Base-by-base conservation (phyloP, 2,888 invertebrate genomes). In the Lamellibrachia columna region DNA sequence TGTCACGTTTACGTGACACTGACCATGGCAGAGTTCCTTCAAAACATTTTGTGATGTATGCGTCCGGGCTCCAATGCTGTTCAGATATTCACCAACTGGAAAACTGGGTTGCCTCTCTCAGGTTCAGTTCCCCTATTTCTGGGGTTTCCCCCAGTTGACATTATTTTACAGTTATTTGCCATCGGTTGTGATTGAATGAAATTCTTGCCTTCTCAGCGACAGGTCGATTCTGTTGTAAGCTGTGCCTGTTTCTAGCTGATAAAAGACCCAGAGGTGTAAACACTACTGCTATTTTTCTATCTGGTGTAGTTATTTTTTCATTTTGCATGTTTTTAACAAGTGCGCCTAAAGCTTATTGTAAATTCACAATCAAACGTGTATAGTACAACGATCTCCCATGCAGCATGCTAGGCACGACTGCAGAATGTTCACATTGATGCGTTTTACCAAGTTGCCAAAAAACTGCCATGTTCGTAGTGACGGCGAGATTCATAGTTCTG, bases 201-300 rank as follows among this genome's bases (percentile, higher is more conserved):
- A 75, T 15, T 75, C 75, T 75, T 75, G 75, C 75, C 75, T 75
- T 75, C 75, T 75, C 75, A 22, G 75, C 22, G 75, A 75, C 75
- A 75, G 22, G 22, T 75, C 22, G 75, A 75, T 75, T 75, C 75
- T 75, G 75, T 22, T 75, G 75, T 75, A 75, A 75, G 75, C 75
- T 75, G 75, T 75, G 75, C 75, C 75, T 75, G 75, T 75, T 75
- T 75, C 75, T 75, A 75, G 75, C 75, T 75, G 15, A 75, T 75
- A 75, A 75, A 75, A 6, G 75, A 75, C 75, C 75, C 15, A 58
- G 3, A 58, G 58, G 58, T 58, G 58, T 8, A 15, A 8, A 75
- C 6, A 22, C 15, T 75, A 22, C 15, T n/a, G 75, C 75, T 75
- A 15, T 58, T 58, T 58, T 58, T 58, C 58, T 58, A 15, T 58